Evolutionary conservation across 1,140 invertebrate genomes (phyloP).

Genomic region (Trissolcus basalis): DNA sequence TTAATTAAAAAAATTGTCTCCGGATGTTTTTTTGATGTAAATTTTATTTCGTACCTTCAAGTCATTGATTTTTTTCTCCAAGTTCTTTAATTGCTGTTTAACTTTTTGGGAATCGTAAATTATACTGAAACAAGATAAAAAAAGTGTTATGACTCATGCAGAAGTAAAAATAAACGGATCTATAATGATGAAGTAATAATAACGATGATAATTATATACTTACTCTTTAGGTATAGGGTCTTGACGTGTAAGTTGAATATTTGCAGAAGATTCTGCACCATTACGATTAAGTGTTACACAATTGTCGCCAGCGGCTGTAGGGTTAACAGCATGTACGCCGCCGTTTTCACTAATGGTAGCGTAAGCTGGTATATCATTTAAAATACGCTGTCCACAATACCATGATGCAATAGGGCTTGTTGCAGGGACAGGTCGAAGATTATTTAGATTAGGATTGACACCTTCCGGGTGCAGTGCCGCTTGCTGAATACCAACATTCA

Average conservation of each 20-base stretch:
- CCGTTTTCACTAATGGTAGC: conserved; percentile 65
- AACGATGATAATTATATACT: too few species aligned
- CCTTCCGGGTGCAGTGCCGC: conserved; percentile 71
- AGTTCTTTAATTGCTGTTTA: conserved; percentile 80
- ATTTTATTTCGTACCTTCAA: conserved; percentile 75
- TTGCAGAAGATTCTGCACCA: conserved; percentile 64
- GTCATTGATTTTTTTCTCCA: conserved; percentile 82
- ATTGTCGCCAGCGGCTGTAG: conserved; percentile 67
- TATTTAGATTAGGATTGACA: conserved; percentile 68
- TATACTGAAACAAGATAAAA: conserved; percentile 66
- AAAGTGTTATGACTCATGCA: conserved; percentile 1
- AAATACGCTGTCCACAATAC: conserved; percentile 75
- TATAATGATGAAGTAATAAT: too few species aligned
- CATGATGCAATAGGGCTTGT: conserved; percentile 77
- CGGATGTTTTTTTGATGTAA: neutral
- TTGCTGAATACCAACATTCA: conserved; percentile 65
- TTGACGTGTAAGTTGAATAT: conserved; percentile 66
- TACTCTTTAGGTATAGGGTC: conserved; percentile 74
- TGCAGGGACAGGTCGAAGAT: conserved; percentile 76
- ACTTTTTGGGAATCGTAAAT: conserved; percentile 80
- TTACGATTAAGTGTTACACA: conserved; percentile 76
- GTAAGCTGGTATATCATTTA: conserved; percentile 61
- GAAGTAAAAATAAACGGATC: conserved; percentile 13
- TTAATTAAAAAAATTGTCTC: conserved; percentile 3
- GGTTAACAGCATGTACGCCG: conserved; percentile 65